These are phyloP conservation scores for Choristoneura rosaceana DNA, from an alignment of 2,888 invertebrate species.

Conservation along the genomic window DNA sequence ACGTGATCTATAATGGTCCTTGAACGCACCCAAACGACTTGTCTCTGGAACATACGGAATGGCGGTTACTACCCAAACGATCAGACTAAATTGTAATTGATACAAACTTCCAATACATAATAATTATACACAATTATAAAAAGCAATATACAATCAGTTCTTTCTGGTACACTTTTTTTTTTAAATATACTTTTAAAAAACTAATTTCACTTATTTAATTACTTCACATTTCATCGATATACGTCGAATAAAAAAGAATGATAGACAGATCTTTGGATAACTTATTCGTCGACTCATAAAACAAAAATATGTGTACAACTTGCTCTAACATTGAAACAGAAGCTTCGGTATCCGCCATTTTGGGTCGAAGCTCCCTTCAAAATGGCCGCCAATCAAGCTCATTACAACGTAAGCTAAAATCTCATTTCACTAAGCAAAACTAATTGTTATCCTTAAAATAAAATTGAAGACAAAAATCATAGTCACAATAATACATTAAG, in stretches of 20 bases:
- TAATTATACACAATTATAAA: conserved; percentile 50
- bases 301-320: conserved; percentile 42
- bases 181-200: conserved; percentile 41
- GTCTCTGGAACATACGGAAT: conserved; percentile 22
- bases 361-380: conserved; percentile 22
- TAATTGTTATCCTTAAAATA: conserved; percentile 46
- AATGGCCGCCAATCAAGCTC: conserved; percentile 34
- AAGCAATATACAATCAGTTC: conserved; percentile 59
- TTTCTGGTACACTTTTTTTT: conserved; percentile 50
- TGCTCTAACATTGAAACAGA: conserved; percentile 35
- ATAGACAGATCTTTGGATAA: conserved; percentile 57
- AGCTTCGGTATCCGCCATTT: conserved; percentile 35
- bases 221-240: conserved; percentile 43
- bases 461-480: conserved; percentile 55
- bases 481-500: conserved; percentile 70
- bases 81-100: conserved; percentile 16
- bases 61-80: conserved; percentile 14
- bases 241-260: conserved; percentile 45
- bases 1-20: conserved; percentile 3
- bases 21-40: conserved; percentile 13
- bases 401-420: conserved; percentile 47
- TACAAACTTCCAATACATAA: conserved; percentile 42
- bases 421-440: conserved; percentile 50
- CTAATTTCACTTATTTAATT: conserved; percentile 44
- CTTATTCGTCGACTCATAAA: conserved; percentile 44